Conservation (phyloP, 2,797 vertebrate genomes). For the Enoplosus armatus region DNA sequence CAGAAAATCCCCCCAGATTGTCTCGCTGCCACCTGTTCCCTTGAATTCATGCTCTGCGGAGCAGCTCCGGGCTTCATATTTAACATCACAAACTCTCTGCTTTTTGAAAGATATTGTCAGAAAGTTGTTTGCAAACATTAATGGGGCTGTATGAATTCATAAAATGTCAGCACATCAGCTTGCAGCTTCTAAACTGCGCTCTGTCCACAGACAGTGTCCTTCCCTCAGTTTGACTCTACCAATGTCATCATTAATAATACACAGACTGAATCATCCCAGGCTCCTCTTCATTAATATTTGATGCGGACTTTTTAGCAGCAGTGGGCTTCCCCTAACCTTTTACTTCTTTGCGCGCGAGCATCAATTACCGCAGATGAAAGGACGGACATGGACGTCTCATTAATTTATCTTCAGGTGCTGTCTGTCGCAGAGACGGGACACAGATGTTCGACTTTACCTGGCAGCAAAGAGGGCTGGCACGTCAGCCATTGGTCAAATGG, state of each 20-base stretch:
- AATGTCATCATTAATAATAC: conserved; percentile 71
- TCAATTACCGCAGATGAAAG: conserved; percentile 67
- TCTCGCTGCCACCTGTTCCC: conserved; percentile 24
- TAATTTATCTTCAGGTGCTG: conserved; percentile 45
- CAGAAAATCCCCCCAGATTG: conserved; percentile 22
- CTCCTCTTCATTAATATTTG: conserved; percentile 71
- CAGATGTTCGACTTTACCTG: conserved; percentile 29
- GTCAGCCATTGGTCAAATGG: conserved; percentile 16
- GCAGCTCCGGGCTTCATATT: conserved; percentile 21
- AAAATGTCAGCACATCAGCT: conserved; percentile 16
- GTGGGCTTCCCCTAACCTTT: conserved; percentile 68
- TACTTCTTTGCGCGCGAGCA: conserved; percentile 37
- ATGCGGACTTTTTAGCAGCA: conserved; percentile 62
- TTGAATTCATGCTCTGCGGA: conserved; percentile 1
- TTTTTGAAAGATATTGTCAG: background rate
- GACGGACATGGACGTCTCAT: conserved; percentile 41
- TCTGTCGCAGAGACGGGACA: conserved; percentile 25
- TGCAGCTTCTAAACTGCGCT: background rate
- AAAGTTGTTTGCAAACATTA: conserved; percentile 10
- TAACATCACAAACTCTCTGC: conserved; percentile 13
- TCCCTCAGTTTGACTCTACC: conserved; percentile 63
- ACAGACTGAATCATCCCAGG: conserved; percentile 48
- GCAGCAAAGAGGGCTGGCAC: conserved; percentile 9
- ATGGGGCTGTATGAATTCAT: conserved; percentile 7
- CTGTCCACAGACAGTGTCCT: conserved; percentile 53